Conservation (phyloP, 1,140 invertebrate species). For the Drosophila virilis region DNA sequence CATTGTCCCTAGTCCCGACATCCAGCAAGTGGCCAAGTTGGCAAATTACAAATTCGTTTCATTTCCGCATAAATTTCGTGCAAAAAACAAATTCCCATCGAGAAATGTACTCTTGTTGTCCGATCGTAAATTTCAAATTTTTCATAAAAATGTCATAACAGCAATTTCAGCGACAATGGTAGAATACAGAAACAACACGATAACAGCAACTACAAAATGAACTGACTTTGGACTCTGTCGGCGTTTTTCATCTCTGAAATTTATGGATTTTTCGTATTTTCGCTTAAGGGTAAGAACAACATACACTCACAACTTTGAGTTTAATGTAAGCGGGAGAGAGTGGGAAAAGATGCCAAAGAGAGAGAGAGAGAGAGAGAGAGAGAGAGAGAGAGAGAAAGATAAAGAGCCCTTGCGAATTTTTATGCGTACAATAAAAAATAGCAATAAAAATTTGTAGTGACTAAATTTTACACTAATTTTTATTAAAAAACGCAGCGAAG, state of each 20-base stretch:
- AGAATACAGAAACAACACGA: conserved; percentile 45
- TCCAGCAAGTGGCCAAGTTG: conserved; percentile 43
- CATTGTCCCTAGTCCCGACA: neutral
- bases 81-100: conserved; percentile 36
- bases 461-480: conserved; percentile 64
- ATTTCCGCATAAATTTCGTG: conserved; percentile 57
- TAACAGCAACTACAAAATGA: conserved; percentile 46
- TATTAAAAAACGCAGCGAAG: conserved; percentile 29
- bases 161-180: conserved; percentile 68
- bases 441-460: conserved; percentile 58
- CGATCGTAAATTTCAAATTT: conserved; percentile 80
- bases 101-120: conserved; percentile 55
- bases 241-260: conserved; percentile 78
- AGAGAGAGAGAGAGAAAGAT: neutral
- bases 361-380: neutral
- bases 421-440: conserved; percentile 47
- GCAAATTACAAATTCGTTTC: conserved; percentile 56
- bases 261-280: conserved; percentile 76
- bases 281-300: conserved; percentile 55
- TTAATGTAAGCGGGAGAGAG: conserved; percentile 4
- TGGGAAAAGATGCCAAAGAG: neutral
- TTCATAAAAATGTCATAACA: conserved; percentile 84
- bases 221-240: conserved; percentile 66
- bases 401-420: conserved; percentile 35
- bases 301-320: conserved; percentile 3